phyloP scores from a whole-genome alignment of 2,113 vertebrate species.

The Nibea coibor region DNA sequence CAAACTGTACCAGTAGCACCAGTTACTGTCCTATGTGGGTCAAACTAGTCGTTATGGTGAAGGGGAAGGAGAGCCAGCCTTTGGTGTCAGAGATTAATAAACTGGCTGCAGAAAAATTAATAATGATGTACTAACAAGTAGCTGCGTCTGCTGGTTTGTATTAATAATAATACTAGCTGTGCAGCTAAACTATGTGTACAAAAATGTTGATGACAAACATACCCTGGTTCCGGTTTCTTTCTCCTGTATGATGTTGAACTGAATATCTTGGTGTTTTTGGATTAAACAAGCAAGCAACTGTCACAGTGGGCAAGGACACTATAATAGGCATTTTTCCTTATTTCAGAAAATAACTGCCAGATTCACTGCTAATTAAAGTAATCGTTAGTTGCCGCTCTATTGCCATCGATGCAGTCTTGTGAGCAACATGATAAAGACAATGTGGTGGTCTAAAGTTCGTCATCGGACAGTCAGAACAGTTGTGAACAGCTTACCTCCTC shows the following conservation, averaged over 20 bases:
- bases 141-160: not conserved
- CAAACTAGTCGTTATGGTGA: not conserved
- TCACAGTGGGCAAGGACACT: not conserved
- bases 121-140: not conserved
- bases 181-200: too few species aligned
- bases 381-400: not conserved
- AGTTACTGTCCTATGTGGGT: not conserved
- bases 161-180: not conserved
- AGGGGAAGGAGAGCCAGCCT: not conserved
- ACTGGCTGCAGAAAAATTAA: not conserved
- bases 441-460: not conserved
- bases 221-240: not conserved
- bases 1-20: not conserved
- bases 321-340: not conserved
- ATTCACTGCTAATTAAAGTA: not conserved
- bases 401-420: not conserved
- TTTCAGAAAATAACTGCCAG: not conserved
- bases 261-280: not conserved
- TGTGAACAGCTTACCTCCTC: constrained; percentile 87
- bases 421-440: not conserved
- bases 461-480: not conserved
- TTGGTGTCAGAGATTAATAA: not conserved
- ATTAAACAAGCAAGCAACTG: too few species aligned
- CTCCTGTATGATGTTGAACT: not conserved
- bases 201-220: too few species aligned